phyloP scores from a whole-genome alignment of 2,888 invertebrate species.

The Eremobia ochroleuca region DNA sequence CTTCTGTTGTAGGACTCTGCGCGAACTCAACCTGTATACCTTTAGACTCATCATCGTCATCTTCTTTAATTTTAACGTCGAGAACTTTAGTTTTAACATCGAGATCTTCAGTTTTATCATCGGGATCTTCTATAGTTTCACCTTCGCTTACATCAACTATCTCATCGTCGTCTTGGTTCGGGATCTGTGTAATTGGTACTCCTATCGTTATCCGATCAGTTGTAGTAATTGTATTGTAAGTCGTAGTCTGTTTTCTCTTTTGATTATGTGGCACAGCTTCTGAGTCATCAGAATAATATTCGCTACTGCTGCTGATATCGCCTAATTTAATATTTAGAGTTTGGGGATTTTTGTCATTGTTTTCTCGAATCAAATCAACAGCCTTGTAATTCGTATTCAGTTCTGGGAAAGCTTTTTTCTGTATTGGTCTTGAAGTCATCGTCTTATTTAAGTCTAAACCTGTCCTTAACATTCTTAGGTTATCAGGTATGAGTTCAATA shows the following conservation, averaged over 20 bases:
- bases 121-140: neutral
- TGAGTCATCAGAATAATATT: slow-evolving; percentile 55
- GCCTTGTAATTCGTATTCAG: slow-evolving; percentile 5
- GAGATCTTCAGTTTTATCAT: neutral
- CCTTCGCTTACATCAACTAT: slow-evolving; percentile 28
- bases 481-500: slow-evolving; percentile 70
- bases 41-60: slow-evolving; percentile 44
- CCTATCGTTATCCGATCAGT: neutral
- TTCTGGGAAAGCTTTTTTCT: neutral
- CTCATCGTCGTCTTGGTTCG: slow-evolving; percentile 52
- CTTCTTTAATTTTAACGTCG: slow-evolving; percentile 32
- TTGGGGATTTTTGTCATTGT: neutral
- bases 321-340: neutral
- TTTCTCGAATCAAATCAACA: slow-evolving; percentile 10
- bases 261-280: slow-evolving; percentile 31
- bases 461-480: slow-evolving; percentile 52
- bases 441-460: neutral
- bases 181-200: slow-evolving; percentile 53
- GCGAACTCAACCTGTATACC: slow-evolving; percentile 43
- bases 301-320: slow-evolving; percentile 19
- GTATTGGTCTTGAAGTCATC: neutral
- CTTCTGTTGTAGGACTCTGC: neutral
- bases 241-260: neutral
- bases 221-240: neutral
- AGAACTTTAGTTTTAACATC: neutral